A percentile compares a stretch with the other conserved stretches of the same genome.
Evolutionary conservation across 37 sponge, comb jelly and placozoan genomes (phyloP).

Genomic region (Lycopodina hypogea): DNA sequence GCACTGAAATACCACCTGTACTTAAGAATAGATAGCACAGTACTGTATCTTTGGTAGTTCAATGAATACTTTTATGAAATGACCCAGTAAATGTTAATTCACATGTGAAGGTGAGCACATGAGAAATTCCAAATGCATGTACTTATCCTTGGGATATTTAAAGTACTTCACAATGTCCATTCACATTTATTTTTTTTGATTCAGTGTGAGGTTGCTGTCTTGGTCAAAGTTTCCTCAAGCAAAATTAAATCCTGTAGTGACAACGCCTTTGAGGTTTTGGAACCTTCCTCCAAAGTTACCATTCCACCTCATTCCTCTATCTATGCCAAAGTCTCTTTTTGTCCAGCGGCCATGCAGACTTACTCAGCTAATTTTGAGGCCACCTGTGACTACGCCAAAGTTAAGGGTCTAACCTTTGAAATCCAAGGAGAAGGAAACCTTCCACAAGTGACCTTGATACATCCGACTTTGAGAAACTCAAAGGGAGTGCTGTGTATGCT

Average conservation of each 20-base stretch:
- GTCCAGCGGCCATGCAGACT: constrained; percentile 86
- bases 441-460: constrained; percentile 77
- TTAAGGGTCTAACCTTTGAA: constrained; percentile 77
- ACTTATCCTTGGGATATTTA: no score
- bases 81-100: no score
- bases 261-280: constrained; percentile 78
- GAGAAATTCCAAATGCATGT: no score
- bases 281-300: constrained; percentile 71
- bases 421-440: constrained; percentile 95
- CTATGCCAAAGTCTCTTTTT: constrained; percentile 87
- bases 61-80: no score
- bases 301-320: constrained; percentile 81
- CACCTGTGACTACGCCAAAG: constrained; percentile 49
- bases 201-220: constrained; percentile 79
- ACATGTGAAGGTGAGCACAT: no score
- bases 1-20: no score
- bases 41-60: no score
- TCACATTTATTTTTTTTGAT: no score
- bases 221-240: constrained; percentile 13
- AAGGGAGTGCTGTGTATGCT: constrained; percentile 71
- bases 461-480: constrained; percentile 66
- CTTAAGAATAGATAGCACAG: no score
- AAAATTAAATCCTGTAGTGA: constrained; percentile 39
- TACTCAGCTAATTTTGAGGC: constrained; percentile 76
- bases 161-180: no score